A percentile compares a stretch with the other conserved stretches of the same genome.
phyloP scores from a whole-genome alignment of 23 tunicate genomes.

The Diplosoma virens region DNA sequence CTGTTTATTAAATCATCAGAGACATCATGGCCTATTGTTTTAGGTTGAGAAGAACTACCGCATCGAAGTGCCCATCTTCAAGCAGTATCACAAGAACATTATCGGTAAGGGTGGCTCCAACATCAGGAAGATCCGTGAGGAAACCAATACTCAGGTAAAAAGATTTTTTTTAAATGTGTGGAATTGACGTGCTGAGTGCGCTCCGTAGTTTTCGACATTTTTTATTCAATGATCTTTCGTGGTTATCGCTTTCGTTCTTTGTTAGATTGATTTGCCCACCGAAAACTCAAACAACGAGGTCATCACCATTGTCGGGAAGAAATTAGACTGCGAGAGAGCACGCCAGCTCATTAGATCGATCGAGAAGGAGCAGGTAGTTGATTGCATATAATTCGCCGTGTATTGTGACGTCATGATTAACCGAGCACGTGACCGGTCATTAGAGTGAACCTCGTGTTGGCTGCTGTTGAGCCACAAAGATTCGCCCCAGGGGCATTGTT shows the following conservation, averaged over 20 bases:
- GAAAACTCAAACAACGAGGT: constrained; percentile 96
- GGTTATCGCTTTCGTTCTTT: neutral
- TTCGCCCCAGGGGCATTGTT: no score
- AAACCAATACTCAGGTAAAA: constrained; percentile 94
- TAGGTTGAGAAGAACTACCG: constrained; percentile 93
- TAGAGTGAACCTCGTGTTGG: no score
- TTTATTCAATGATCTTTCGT: neutral
- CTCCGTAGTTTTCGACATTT: neutral
- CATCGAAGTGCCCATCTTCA: constrained; percentile 96
- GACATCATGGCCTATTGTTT: no score
- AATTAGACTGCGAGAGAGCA: constrained; percentile 92
- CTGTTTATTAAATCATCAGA: no score
- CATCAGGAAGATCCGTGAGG: constrained; percentile 89
- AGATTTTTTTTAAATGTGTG: neutral
- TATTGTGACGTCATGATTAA: no score
- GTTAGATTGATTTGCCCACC: constrained; percentile 93
- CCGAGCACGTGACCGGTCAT: no score
- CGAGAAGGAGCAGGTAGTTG: constrained; percentile 75
- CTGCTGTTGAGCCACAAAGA: no score
- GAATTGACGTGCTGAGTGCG: neutral
- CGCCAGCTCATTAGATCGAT: constrained; percentile 82
- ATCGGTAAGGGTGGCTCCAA: constrained; percentile 97
- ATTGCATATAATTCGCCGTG: neutral
- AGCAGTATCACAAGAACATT: constrained; percentile 95
- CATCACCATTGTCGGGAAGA: constrained; percentile 85